Base-by-base conservation (phyloP, 2,797 vertebrate genomes). In the Enteromius argenteus region DNA sequence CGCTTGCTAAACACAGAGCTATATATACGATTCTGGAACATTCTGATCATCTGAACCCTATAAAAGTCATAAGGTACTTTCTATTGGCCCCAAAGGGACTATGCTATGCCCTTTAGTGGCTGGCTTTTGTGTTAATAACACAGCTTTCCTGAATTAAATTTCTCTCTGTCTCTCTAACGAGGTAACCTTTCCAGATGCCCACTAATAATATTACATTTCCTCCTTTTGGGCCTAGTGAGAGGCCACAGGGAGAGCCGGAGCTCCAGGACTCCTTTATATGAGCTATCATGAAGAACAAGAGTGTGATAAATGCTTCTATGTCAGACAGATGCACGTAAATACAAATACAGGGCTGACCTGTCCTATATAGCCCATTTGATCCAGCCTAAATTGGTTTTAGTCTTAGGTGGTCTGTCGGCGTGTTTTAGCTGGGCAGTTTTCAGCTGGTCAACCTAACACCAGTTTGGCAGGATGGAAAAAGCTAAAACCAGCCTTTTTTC, bases 131-230 rank as follows among this genome's bases (percentile, higher is more conserved):
- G 80, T 84, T 84, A 89, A 88, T 87, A 89, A 89, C 83, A 83
- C 84, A 89, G 72, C 60, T 88, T n/a, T 89, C 21, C 68, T 46
- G 71, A 86, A 89, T 88, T 85, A 90, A 85, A 90, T 91, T 90
- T 86, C 82, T 87, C 86, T 71, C 79, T 67, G 79, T 89, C 90
- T 88, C 85, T 81, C 88, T 89, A 91, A 90, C 2, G 64, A 88
- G 77, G 56, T 90, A 90, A 93, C 89, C 88, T 92, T 93, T 92
- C 42, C 87, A 83, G 82, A 90, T 88, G 85, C 85, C 87, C 88
- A 86, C 80, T 80, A 90, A 91, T 85, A 90, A 87, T 88, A 89
- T 91, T 90, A 89, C 42, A 14, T 86, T 88, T 90, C 77, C 74
- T 77, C 83, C 80, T 84, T 64, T 51, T 72, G 78, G 72, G 86